A percentile compares a stretch with the other conserved stretches of the same genome.
Conservation (phyloP, 2,797 vertebrate species). For the Lagorchestes hirsutus region DNA sequence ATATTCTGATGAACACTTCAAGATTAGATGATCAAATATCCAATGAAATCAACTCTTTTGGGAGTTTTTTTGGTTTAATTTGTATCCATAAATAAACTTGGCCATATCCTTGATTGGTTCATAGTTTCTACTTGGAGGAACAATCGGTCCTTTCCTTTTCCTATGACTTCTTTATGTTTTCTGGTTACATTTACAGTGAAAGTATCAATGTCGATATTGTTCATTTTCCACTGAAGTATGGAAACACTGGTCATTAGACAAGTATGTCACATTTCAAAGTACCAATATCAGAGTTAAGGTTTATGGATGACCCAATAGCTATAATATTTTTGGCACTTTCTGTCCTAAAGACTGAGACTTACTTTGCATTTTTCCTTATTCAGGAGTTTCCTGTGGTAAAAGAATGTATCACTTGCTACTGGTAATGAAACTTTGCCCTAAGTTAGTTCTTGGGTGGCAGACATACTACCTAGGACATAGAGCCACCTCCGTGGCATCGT, state of each 20-base stretch:
- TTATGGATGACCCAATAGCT: background rate
- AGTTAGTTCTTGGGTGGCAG: background rate
- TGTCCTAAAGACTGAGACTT: background rate
- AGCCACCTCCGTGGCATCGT: background rate
- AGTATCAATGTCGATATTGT: background rate
- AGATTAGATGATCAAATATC: background rate
- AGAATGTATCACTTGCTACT: background rate
- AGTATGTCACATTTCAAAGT: background rate
- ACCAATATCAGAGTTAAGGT: background rate
- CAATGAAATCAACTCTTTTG: background rate
- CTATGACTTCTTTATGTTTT: background rate
- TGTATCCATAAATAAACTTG: background rate
- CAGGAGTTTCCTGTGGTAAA: background rate
- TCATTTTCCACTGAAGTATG: background rate
- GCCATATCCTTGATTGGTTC: background rate
- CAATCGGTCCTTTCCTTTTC: background rate
- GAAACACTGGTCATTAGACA: background rate
- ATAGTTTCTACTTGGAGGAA: background rate
- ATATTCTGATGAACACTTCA: background rate
- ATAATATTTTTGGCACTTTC: background rate
- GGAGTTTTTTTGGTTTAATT: background rate
- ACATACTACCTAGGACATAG: background rate
- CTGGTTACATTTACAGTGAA: background rate
- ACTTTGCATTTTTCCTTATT: background rate
- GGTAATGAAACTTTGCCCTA: background rate